These are phyloP conservation scores for Ptilonorhynchus violaceus DNA, from an alignment of 2,113 vertebrate species.

Conservation along the genomic window DNA sequence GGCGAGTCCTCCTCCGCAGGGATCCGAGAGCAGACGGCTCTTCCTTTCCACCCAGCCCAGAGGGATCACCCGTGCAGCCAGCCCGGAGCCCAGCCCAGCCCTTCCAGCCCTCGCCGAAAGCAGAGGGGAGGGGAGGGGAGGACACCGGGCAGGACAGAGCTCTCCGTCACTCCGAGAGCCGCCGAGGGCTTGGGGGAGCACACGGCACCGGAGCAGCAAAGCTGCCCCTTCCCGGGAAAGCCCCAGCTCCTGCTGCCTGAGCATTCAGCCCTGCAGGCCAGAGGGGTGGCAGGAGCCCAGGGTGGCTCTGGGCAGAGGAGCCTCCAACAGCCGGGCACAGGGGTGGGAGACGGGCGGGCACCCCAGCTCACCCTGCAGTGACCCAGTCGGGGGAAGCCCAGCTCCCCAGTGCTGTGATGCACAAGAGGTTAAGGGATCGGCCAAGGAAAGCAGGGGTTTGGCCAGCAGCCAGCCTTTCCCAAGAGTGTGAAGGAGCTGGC, in stretches of 20 bases:
- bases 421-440: neutral
- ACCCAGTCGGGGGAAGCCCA: rapidly evolving
- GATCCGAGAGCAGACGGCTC: neutral
- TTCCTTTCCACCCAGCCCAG: neutral
- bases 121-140: neutral
- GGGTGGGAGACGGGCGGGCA: rapidly evolving
- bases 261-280: neutral
- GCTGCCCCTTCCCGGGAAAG: neutral
- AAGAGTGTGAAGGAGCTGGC: neutral
- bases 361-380: rapidly evolving
- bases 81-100: neutral
- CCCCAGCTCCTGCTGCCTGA: neutral
- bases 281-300: neutral
- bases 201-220: neutral
- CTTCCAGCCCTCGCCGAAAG: neutral
- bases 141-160: neutral
- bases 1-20: neutral
- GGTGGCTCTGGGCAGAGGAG: neutral
- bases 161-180: neutral
- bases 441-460: neutral
- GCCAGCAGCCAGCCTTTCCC: neutral
- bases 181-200: rapidly evolving
- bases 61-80: neutral
- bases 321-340: neutral
- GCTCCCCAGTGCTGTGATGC: neutral